Percentiles rank a stretch among this genome's conserved stretches.
Conservation (phyloP, 30 jellyfish, hydroid and myxozoan species). For the Nemopilema nomurai region DNA sequence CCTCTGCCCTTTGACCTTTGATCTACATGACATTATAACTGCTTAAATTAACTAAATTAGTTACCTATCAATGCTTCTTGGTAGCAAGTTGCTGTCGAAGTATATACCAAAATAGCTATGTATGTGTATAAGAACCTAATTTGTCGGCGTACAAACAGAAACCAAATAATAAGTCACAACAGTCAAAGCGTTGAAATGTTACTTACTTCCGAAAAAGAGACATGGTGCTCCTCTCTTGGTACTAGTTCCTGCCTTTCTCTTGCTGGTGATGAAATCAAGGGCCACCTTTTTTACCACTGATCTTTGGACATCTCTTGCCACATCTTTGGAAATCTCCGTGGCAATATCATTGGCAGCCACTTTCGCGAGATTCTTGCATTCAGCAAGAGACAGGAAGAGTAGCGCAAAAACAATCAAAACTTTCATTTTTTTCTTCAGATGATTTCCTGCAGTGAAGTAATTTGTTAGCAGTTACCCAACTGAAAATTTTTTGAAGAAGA, state of each 20-base stretch:
- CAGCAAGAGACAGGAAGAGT: not conserved
- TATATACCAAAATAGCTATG: too few species aligned
- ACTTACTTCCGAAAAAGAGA: slow-evolving; percentile 4
- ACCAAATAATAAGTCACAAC: too few species aligned
- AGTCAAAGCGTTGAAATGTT: not conserved
- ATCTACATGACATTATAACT: too few species aligned
- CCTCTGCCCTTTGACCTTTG: too few species aligned
- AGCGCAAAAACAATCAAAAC: not conserved
- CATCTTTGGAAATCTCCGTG: not conserved
- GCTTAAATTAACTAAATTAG: too few species aligned
- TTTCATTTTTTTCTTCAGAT: not conserved
- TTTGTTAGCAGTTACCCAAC: too few species aligned
- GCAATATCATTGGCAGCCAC: not conserved
- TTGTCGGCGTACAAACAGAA: too few species aligned
- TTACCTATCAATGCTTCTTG: too few species aligned
- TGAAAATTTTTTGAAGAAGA: not conserved
- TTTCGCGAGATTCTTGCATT: not conserved
- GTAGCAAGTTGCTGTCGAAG: too few species aligned
- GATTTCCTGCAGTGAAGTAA: not conserved
- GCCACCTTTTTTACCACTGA: not conserved
- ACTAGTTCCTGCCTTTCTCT: not conserved
- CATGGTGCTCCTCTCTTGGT: slow-evolving; percentile 10
- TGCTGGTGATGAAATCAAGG: not conserved
- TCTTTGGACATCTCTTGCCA: slow-evolving; percentile 3
- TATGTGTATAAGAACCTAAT: too few species aligned